Base-by-base conservation (phyloP, 2,797 vertebrate species). In the Neostethus bicornis region DNA sequence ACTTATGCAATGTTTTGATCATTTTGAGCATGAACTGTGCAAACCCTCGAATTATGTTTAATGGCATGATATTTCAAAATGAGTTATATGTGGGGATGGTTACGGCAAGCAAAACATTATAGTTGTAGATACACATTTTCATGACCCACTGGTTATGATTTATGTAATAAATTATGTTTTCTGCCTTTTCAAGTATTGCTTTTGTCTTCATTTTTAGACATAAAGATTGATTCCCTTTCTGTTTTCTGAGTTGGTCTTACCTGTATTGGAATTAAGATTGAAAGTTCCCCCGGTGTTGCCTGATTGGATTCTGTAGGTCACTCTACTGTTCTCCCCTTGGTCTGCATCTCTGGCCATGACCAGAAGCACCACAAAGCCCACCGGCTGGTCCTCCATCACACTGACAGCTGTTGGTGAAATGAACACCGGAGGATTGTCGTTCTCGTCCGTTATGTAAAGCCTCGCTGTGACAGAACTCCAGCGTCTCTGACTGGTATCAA, bases 371-470 rank as follows among this genome's bases (percentile, higher is more conserved):
- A 88, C 85, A 8, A 88, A 91, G 65, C 96, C 96, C 0, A 93
- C 85, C 0, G 94, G 95, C 80, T 97, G 94, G 85, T 99, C 96
- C 66, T 99, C 97, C 46, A 95, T 93, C 55, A 98, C 78, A 7
- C 92, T 94, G 57, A 96, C 91, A 0, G 90, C 79, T 0, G 91
- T 83, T 0, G 95, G 96, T 0, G 95, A 97, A 46, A 90, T 90
- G 76, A 99, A 98, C 34, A 77, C 56, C 0, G 97, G 97, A 0
- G 46, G 64, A 0, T 98, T 98, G 88, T 99, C 97, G 0, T 99
- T 99, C 65, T 96, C 94, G 0, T 99, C 97, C 0, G 93, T 96
- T 34, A 99, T 90, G 0, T 96, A 98, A 4, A 99, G 81, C 0
- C 95, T 93, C 0, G 93, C 96, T 0, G 97, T 98, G 32, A 96